Evolutionary conservation across 1,140 invertebrate species (phyloP).

Genomic region (Steinernema khuongi): DNA sequence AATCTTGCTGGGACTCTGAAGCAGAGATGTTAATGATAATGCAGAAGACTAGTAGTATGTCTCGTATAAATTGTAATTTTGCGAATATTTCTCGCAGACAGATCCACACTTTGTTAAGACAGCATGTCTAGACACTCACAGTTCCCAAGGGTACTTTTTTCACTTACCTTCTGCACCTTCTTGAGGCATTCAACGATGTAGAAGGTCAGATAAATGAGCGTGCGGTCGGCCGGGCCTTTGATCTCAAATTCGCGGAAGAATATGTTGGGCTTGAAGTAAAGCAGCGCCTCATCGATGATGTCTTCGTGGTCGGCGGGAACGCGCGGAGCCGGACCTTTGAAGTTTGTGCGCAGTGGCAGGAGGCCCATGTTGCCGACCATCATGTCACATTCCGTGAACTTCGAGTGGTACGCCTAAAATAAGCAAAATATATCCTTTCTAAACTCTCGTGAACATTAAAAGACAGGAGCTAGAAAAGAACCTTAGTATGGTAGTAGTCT

Average conservation of each 20-base stretch:
- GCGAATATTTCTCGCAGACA: constrained; percentile 16
- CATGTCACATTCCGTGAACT: constrained; percentile 68
- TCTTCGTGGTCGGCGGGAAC: constrained; percentile 68
- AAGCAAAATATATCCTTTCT: neutral
- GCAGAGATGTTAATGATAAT: too few species aligned
- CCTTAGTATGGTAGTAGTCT: neutral
- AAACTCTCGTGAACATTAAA: neutral
- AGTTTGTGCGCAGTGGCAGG: constrained; percentile 77
- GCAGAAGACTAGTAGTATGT: too few species aligned
- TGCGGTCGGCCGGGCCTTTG: constrained; percentile 87
- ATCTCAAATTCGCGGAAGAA: constrained; percentile 98
- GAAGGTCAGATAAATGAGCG: constrained; percentile 94
- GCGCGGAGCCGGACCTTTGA: constrained; percentile 77
- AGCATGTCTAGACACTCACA: constrained; percentile 6
- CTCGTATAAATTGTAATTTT: constrained; percentile 22
- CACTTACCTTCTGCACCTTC: constrained; percentile 72
- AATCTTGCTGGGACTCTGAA: constrained; percentile 65
- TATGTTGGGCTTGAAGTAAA: constrained; percentile 97
- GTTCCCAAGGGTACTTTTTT: neutral
- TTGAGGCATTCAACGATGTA: constrained; percentile 98
- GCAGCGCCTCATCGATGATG: constrained; percentile 93
- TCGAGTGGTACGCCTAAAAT: constrained; percentile 84
- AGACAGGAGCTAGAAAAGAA: constrained; percentile 12
- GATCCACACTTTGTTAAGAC: constrained; percentile 2
- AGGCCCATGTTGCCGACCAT: constrained; percentile 85